A percentile compares a stretch with the other conserved stretches of the same genome.
Evolutionary conservation across 2,113 vertebrate genomes (phyloP).

Genomic region (Chamaetylas fuelleborni): DNA sequence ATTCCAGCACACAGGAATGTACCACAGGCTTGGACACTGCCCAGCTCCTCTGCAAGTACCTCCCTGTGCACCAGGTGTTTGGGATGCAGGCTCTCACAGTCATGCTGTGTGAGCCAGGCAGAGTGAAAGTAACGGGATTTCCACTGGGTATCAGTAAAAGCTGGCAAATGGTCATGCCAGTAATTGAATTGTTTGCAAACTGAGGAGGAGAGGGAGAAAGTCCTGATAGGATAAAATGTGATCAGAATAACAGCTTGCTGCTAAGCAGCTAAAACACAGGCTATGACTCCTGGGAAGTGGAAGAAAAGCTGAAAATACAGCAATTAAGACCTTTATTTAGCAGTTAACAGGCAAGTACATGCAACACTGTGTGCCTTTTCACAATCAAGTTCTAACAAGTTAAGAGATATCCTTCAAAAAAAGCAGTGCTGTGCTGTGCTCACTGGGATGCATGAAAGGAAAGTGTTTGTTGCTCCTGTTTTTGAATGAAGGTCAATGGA

Average conservation of each 20-base stretch:
- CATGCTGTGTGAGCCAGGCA: not conserved
- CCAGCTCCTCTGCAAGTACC: not conserved
- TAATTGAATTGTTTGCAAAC: not conserved
- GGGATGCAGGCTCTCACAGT: accelerated
- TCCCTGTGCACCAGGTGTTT: not conserved
- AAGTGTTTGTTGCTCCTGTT: not conserved
- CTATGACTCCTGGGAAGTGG: not conserved
- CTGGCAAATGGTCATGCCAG: not conserved
- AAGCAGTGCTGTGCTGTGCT: not conserved
- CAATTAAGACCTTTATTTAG: slow-evolving; percentile 15
- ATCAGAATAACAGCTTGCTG: not conserved
- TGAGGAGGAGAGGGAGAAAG: not conserved
- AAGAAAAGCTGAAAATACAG: not conserved
- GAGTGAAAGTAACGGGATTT: not conserved
- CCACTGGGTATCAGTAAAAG: not conserved
- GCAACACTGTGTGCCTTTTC: not conserved
- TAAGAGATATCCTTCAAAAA: not conserved
- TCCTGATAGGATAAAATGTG: not conserved
- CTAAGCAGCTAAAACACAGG: not conserved
- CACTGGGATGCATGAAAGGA: not conserved
- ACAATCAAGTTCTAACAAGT: slow-evolving; percentile 19
- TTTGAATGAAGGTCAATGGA: not conserved
- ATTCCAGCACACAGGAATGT: not conserved
- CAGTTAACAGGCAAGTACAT: not conserved
- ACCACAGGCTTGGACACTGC: not conserved